phyloP scores from a whole-genome alignment of 2,888 invertebrate species.

The Lithophane ornitopus region DNA sequence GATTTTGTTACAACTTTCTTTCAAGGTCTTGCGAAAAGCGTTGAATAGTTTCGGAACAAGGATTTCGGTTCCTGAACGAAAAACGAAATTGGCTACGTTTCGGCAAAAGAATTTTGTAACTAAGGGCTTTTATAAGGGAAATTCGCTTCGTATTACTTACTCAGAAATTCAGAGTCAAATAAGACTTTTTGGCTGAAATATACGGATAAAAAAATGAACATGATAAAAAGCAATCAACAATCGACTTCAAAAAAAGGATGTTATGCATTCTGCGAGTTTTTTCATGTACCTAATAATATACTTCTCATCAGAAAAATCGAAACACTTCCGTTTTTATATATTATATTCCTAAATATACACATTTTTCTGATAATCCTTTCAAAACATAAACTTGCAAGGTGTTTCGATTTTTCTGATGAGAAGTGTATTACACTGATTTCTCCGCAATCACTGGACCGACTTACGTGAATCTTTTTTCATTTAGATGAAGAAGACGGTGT shows the following conservation, averaged over 20 bases:
- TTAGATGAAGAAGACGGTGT: neutral
- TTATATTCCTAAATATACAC: too few species aligned
- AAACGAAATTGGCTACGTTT: constrained; percentile 48
- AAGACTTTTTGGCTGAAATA: neutral
- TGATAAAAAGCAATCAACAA: neutral
- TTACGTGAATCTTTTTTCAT: neutral
- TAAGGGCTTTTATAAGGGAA: constrained; percentile 13
- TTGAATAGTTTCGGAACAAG: constrained; percentile 43
- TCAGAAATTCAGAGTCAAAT: neutral
- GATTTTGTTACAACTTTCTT: constrained; percentile 34
- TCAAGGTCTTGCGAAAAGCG: constrained; percentile 19
- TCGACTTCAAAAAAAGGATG: neutral
- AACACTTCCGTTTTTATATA: too few species aligned
- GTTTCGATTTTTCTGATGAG: too few species aligned
- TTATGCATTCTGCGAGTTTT: neutral
- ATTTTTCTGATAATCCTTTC: too few species aligned
- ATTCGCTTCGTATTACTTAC: neutral
- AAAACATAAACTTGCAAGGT: too few species aligned
- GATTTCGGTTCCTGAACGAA: constrained; percentile 30
- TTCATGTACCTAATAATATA: too few species aligned
- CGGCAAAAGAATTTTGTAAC: constrained; percentile 31
- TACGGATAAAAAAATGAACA: neutral
- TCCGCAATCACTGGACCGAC: neutral
- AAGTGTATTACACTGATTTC: neutral
- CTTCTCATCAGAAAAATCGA: too few species aligned